Conservation (phyloP, 2,888 invertebrate species). For the Willowsia nigromaculata region DNA sequence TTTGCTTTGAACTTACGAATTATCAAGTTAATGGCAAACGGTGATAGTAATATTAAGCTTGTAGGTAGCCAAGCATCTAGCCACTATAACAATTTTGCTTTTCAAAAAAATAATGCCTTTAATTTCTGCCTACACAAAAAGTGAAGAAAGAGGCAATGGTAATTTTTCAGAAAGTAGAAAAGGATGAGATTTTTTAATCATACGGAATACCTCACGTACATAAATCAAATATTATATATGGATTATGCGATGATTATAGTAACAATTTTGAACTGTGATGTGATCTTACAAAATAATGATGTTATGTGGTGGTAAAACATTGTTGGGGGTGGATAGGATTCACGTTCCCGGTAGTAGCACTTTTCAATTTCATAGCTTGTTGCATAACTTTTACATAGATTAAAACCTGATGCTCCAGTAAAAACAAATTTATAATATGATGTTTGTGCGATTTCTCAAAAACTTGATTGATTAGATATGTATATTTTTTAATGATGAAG, state of each 20-base stretch:
- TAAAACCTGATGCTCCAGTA: neutral
- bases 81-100: neutral
- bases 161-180: no score
- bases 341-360: conserved; percentile 48
- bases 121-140: no score
- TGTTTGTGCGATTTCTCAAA: no score
- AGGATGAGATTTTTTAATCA: no score
- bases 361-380: conserved; percentile 19
- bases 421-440: conserved; percentile 35
- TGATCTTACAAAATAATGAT: neutral
- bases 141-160: no score
- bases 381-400: neutral
- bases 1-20: conserved; percentile 19
- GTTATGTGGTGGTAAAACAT: no score
- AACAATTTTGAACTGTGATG: neutral
- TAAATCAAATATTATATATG: no score
- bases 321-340: conserved; percentile 41
- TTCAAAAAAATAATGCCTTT: neutral
- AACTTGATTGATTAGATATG: no score
- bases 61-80: neutral
- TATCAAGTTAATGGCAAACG: neutral
- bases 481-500: no score
- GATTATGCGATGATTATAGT: neutral
- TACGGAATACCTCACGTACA: no score
- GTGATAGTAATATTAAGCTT: neutral